Evolutionary conservation across 2,888 invertebrate species (phyloP), one percentile per base, ranked within the genome.

Genomic region (Lutraria lutraria): DNA sequence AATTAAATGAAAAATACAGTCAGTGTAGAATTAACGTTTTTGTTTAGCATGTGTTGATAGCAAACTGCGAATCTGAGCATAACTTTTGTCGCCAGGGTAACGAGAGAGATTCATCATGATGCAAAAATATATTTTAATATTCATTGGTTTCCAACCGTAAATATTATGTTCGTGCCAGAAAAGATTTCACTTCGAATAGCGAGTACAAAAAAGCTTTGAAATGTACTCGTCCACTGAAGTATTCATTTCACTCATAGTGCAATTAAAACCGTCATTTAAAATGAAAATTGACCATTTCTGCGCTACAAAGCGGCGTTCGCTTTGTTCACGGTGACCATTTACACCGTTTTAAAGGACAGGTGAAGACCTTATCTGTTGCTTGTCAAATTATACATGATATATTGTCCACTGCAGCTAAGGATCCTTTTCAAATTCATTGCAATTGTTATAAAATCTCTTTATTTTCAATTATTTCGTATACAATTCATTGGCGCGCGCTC

Each of bases 361-460:
- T 88, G 88, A 88, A 88, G 76, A 54, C 54, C 72, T 81, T 85
- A 88, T 85, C 81, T 81, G 31, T 68, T 21, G 43, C 54, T 81
- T 88, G 88, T 85, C 88, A 84, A 84, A 88, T 88, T 88, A 88
- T 80, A 88, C 13, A 63, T 88, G 79, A 88, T 80, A 85, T 88
- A 88, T 88, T 85, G 88, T 80, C 81, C 53, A 60, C 12, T 68
- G 29, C 81, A 54, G 79, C 81, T 54, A 68, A 52, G 34, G 29
- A 60, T 84, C 79, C 68, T 53, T 19, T 56, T n/a, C 43, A 72
- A 82, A 56, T 13, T 81, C 52, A 81, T 85, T 88, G 52, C 80
- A 84, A 63, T 81, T 85, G 88, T 88, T 85, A 88, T 86, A 89
- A 89, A 89, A 86, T 89, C 83, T 86, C 86, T 83, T 86, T 89